A percentile compares a stretch with the other conserved stretches of the same genome.
Conservation (phyloP, 2,797 vertebrate genomes). For the Poliocrania exsul region DNA sequence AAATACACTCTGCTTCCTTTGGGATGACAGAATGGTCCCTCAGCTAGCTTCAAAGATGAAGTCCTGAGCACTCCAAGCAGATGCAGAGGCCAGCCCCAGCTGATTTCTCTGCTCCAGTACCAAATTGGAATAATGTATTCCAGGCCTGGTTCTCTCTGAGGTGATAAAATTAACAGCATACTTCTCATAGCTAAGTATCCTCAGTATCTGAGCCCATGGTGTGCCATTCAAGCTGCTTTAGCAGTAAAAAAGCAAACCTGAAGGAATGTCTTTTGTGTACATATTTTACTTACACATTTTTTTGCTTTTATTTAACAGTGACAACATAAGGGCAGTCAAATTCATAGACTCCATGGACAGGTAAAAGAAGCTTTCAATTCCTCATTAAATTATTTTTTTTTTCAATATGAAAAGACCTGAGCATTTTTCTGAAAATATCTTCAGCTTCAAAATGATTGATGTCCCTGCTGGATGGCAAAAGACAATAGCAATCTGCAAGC, state of each 20-base stretch:
- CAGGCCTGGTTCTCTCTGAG: slow-evolving; percentile 58
- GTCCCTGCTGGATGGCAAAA: slow-evolving; percentile 4
- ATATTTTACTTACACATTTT: background rate
- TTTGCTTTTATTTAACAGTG: slow-evolving; percentile 43
- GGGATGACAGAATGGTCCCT: background rate
- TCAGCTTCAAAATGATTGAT: slow-evolving; percentile 52
- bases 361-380: slow-evolving; percentile 42
- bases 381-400: slow-evolving; percentile 56
- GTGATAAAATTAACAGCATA: slow-evolving; percentile 63
- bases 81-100: background rate
- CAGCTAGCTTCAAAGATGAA: background rate
- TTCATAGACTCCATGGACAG: background rate
- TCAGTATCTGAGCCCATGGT: slow-evolving; percentile 16
- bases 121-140: slow-evolving; percentile 67
- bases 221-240: background rate
- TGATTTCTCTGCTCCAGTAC: slow-evolving; percentile 39
- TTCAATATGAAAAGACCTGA: slow-evolving; percentile 47
- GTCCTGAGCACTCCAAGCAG: background rate
- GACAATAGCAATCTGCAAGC: background rate
- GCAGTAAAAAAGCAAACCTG: slow-evolving; percentile 9
- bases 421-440: slow-evolving; percentile 58
- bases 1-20: background rate
- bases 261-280: background rate
- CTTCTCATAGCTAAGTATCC: slow-evolving; percentile 17
- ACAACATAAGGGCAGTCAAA: slow-evolving; percentile 24